phyloP scores from a whole-genome alignment of 2,113 vertebrate genomes.

The Jaculus jaculus region DNA sequence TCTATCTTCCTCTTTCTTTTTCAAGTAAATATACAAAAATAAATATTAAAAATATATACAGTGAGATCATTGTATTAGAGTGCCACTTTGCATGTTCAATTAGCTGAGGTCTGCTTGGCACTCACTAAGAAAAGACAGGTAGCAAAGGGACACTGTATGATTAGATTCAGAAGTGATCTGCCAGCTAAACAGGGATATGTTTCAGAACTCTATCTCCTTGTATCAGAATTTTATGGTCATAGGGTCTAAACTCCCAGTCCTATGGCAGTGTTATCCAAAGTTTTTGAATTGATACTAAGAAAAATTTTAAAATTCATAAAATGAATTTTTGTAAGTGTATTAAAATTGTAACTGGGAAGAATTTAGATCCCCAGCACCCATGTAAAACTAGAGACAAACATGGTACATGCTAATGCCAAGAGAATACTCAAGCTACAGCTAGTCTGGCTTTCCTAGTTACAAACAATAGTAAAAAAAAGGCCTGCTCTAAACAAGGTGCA shows the following conservation, averaged over 20 bases:
- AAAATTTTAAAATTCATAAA: neutral
- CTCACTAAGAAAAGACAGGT: neutral
- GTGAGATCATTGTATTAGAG: neutral
- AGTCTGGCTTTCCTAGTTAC: no score
- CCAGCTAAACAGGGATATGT: neutral
- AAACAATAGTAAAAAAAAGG: neutral
- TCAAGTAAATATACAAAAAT: no score
- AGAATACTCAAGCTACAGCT: no score
- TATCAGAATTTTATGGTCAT: neutral
- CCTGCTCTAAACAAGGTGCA: no score
- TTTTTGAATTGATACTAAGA: slow-evolving; percentile 4
- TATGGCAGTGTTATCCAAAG: neutral
- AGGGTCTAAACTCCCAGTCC: neutral
- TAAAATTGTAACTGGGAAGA: neutral
- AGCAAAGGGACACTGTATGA: neutral
- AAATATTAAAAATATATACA: neutral
- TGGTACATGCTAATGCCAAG: neutral
- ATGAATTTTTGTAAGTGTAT: neutral
- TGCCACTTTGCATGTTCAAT: slow-evolving; percentile 4
- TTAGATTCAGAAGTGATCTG: neutral
- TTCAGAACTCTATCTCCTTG: neutral
- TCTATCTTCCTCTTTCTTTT: no score
- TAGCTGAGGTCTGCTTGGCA: neutral
- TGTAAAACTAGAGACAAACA: neutral
- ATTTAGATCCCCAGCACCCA: neutral